Evolutionary conservation across 92 coral and sea anemone genomes (phyloP), one percentile per base, ranked within the genome.

Genomic region (Epizoanthus rinbou): DNA sequence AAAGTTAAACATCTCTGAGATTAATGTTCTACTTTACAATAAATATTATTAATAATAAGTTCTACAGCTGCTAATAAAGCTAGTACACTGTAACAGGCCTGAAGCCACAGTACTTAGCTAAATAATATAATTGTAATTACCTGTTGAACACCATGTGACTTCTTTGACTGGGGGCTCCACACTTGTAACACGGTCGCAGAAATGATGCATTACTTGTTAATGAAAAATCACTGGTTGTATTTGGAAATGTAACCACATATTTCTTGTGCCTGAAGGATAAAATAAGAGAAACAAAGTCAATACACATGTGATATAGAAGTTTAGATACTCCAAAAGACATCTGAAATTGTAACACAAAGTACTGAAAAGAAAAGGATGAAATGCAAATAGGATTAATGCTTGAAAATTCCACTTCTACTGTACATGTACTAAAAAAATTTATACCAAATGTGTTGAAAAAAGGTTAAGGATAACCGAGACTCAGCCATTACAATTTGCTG

Each of bases 201-300:
- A 96, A 96, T 50, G 23, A 56, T 68, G 80, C 79, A 13, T 79
- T 75, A 67, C 82, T 63, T 39, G 91, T 88, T 67, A 96, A 43
- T 6, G 67, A 57, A 73, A 96, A 96, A 65, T 87, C 94, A 31
- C 80, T 58, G 62, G 83, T 79, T 3, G 94, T 93, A 72, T 96
- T 96, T 54, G 99, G 99, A 53, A 94, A 85, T 17, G 99, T 88
- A 0, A 92, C 89, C 14, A 96, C 54, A 52, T 84, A 82, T 72
- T 92, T 94, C 69, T 87, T 90, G n/a, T 71, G 73, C 81, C 99
- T 96, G 79, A 85, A 2, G 76, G 4, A 64, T 53, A 59, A 84
- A 1, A 68, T 17, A 88, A 57, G 15, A 31, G 54, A 25, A 47
- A 28, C 6, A 14, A 1, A 17, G 35, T 50, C 10, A 25, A 24